Conservation (phyloP, 2,797 vertebrate genomes). For the Myotis pilosus region DNA sequence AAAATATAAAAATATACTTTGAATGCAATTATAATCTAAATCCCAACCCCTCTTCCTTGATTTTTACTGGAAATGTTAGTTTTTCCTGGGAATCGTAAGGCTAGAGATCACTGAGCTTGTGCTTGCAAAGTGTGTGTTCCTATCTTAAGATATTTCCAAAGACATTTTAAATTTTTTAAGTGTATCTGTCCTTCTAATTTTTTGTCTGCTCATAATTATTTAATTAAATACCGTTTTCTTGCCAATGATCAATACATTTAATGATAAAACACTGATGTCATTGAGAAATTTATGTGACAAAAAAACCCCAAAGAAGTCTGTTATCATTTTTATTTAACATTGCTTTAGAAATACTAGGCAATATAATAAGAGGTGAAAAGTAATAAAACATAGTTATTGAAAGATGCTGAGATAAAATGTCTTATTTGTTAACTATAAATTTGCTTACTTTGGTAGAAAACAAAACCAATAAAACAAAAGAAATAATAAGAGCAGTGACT, state of each 20-base stretch:
- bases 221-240: slow-evolving; percentile 16
- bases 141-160: slow-evolving; percentile 5
- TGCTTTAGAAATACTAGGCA: background rate
- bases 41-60: background rate
- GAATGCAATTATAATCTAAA: background rate
- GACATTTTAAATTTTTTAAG: background rate
- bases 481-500: background rate
- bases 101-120: background rate
- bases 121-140: background rate
- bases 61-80: background rate
- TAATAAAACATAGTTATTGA: background rate
- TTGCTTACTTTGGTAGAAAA: background rate
- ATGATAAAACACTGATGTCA: background rate
- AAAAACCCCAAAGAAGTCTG: background rate
- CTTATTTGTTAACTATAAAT: background rate
- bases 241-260: background rate
- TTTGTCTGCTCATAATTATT: background rate
- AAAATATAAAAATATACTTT: background rate
- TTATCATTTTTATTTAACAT: background rate
- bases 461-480: background rate
- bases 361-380: background rate
- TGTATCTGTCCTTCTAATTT: background rate
- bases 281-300: background rate
- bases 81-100: background rate
- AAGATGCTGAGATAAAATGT: background rate